phyloP scores from a whole-genome alignment of 2,113 vertebrate genomes.

The Ictalurus punctatus region DNA sequence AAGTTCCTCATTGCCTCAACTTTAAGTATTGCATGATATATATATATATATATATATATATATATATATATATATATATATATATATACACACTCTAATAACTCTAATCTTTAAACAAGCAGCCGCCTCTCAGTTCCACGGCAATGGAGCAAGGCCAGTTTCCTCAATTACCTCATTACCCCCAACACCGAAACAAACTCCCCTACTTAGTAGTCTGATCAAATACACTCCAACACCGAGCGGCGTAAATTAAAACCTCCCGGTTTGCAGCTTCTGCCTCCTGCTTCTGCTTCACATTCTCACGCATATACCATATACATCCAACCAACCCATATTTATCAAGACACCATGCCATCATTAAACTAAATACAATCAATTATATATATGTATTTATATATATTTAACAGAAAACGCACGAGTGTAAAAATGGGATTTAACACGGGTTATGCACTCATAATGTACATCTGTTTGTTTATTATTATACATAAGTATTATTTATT shows the following conservation, averaged over 20 bases:
- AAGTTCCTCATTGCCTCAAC: background rate
- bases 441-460: background rate
- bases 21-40: background rate
- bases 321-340: too few species aligned
- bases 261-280: slow-evolving; percentile 51
- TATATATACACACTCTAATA: too few species aligned
- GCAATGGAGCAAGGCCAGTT: background rate
- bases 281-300: background rate
- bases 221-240: slow-evolving; percentile 72
- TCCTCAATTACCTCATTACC: slow-evolving; percentile 32
- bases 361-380: background rate
- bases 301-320: background rate
- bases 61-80: too few species aligned
- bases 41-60: too few species aligned
- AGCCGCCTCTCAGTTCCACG: background rate
- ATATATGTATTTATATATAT: background rate
- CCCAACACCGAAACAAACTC: slow-evolving; percentile 65
- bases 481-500: background rate
- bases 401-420: background rate
- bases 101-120: background rate
- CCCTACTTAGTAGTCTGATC: slow-evolving; percentile 78
- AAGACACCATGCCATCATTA: background rate
- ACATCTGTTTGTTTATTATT: background rate
- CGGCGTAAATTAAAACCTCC: slow-evolving; percentile 77
- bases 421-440: background rate